Evolutionary conservation across 2,113 vertebrate genomes (phyloP).

Genomic region (Morphnarchus princeps): DNA sequence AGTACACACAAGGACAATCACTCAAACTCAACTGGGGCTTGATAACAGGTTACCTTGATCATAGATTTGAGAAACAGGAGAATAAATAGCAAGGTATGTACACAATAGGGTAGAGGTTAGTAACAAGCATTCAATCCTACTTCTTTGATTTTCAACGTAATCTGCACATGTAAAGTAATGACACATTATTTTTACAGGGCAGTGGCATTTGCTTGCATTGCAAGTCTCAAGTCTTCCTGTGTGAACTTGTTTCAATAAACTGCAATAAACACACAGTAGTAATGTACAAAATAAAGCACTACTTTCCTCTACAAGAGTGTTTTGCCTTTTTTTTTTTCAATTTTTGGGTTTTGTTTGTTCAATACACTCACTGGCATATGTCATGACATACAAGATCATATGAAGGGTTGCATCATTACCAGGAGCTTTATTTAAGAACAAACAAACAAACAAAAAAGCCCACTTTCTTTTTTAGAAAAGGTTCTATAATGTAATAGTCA

Average conservation of each 20-base stretch:
- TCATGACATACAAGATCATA: background rate
- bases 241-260: background rate
- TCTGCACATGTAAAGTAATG: background rate
- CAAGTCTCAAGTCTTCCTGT: background rate
- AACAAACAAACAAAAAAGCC: background rate
- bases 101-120: background rate
- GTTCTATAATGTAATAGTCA: background rate
- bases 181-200: background rate
- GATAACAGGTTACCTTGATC: background rate
- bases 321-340: background rate
- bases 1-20: background rate
- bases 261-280: background rate
- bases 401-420: background rate
- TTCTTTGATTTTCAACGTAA: background rate
- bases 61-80: background rate
- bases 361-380: background rate
- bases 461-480: background rate
- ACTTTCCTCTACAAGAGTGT: background rate
- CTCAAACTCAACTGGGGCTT: background rate
- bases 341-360: background rate
- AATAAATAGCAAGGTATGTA: background rate
- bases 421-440: background rate
- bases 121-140: background rate
- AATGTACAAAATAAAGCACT: background rate
- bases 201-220: background rate